Evolutionary conservation across 2,113 vertebrate genomes (phyloP), one percentile per base, ranked within the genome.

Genomic region (Myocastor coypus): DNA sequence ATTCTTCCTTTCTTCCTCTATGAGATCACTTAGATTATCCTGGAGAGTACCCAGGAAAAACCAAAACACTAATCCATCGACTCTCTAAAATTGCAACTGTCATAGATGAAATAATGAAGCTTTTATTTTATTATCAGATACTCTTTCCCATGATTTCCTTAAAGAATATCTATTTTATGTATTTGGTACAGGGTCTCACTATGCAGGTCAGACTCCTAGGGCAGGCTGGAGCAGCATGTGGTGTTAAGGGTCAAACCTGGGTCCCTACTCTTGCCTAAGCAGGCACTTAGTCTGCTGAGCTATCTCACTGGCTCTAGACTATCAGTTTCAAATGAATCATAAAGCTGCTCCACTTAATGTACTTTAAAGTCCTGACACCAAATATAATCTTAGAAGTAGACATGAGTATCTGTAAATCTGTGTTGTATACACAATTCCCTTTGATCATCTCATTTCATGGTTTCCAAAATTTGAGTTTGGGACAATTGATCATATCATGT

Each of bases 381-480:
- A 78, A 78, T 42, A 69, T 3, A 71, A 84, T 57, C 61, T 88
- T 85, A 30, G 85, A 69, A 66, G 34, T 64, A 87, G 11, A 81
- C 34, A 30, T 73, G 22, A 0, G 2, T 63, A 30, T 69, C 13
- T 94, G 22, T 88, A 81, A 80, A 32, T 34, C 75, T 93, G 69
- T 16, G 69, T 42, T 52, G 3, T 77, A 32, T 61, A 64, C 77
- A 42, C 4, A 14, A 88, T 83, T 91, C 34, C 63, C 87, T 88
- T 94, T 66, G 34, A 32, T 84, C 40, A 55, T 75, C 50, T 82
- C 40, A 42, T 86, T 59, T 92, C 50, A 75, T 85, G 17, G 50
- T 82, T 89, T 63, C 30, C 73, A 92, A 92, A 55, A 37, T 86
- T 85, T 77, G 24, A 83, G 73, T 86, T 89, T 95, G 61, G 17